Evolutionary conservation across 2,113 vertebrate genomes (phyloP).

Genomic region (Laticauda laticaudata): DNA sequence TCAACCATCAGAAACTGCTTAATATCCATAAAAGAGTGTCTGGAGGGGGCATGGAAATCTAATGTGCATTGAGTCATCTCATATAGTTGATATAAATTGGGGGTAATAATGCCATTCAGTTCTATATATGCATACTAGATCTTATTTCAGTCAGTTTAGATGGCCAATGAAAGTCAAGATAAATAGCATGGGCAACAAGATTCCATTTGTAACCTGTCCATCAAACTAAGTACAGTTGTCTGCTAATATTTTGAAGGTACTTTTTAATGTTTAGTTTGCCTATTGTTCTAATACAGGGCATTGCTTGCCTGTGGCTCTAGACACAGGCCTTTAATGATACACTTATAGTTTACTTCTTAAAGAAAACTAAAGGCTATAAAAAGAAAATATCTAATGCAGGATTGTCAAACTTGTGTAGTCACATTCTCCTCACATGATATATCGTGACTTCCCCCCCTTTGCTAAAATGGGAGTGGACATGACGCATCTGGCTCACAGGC

Average conservation of each 20-base stretch:
- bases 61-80: not conserved
- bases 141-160: not conserved
- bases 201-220: no score
- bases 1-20: not conserved
- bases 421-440: no score
- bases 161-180: not conserved
- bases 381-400: not conserved
- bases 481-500: no score
- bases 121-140: no score
- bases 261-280: not conserved
- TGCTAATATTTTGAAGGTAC: not conserved
- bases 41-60: not conserved
- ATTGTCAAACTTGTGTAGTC: no score
- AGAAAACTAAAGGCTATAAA: not conserved
- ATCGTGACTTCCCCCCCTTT: no score
- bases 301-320: not conserved
- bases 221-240: not conserved
- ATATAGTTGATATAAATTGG: not conserved
- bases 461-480: no score
- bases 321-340: not conserved
- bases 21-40: not conserved
- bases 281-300: not conserved
- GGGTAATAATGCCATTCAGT: not conserved
- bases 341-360: not conserved
- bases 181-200: no score